Conservation (phyloP, 2,888 invertebrate species). For the Amiota mariae region DNA sequence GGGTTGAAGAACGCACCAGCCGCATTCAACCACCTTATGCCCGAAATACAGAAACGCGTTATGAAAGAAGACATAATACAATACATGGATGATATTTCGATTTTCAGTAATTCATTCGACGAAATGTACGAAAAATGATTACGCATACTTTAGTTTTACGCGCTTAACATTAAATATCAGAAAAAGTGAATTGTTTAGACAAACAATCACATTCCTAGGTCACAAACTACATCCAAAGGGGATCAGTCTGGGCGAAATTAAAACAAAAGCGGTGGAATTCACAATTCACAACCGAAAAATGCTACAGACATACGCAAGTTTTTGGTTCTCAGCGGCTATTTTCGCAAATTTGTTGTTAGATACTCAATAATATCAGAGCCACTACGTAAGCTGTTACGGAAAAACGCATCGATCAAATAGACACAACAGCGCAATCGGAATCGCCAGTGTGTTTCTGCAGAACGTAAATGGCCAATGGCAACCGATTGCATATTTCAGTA, state of each 20-base stretch:
- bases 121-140: neutral
- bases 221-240: conserved; percentile 3
- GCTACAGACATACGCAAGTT: conserved; percentile 38
- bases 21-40: conserved; percentile 3
- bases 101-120: too few relatives aligned
- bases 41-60: neutral
- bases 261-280: conserved; percentile 19
- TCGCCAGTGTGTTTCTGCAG: too few relatives aligned
- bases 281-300: conserved; percentile 26
- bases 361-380: conserved; percentile 36
- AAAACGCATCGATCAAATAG: conserved; percentile 1
- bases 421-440: too few relatives aligned
- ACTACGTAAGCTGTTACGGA: conserved; percentile 1
- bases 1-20: neutral
- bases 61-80: conserved; percentile 5
- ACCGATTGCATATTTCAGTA: conserved; percentile 25
- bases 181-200: conserved; percentile 5
- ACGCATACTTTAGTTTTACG: neutral
- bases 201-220: conserved; percentile 2
- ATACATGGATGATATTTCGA: conserved; percentile 7
- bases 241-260: conserved; percentile 6
- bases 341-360: conserved; percentile 44
- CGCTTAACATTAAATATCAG: conserved; percentile 4
- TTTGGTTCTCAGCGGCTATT: conserved; percentile 30
- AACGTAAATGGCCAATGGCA: too few relatives aligned